These are phyloP conservation scores for Acridotheres tristis DNA, from an alignment of 2,797 vertebrate species.

Conservation along the genomic window DNA sequence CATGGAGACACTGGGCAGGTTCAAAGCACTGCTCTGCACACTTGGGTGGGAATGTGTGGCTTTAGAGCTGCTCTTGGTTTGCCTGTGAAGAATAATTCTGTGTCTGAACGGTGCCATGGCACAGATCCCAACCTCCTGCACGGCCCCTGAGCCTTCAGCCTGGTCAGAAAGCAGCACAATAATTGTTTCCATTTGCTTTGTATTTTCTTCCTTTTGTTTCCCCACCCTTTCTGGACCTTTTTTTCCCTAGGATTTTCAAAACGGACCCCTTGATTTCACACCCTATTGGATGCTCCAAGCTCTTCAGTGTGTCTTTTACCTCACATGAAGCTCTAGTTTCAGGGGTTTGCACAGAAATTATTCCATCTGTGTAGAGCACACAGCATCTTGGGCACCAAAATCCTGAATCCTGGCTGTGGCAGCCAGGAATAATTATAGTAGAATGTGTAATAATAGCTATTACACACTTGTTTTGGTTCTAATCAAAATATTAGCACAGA, in stretches of 20 bases:
- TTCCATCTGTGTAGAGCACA: not conserved
- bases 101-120: not conserved
- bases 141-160: not conserved
- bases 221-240: not conserved
- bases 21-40: not conserved
- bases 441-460: not conserved
- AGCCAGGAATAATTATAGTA: not conserved
- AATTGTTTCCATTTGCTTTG: not conserved
- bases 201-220: not conserved
- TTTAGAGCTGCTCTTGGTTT: not conserved
- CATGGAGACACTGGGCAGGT: not conserved
- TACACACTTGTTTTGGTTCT: not conserved
- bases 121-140: not conserved
- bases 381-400: not conserved
- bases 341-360: not conserved
- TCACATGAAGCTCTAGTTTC: not conserved
- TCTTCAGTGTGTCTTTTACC: not conserved
- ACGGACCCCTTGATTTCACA: fast-evolving
- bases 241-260: not conserved
- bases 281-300: fast-evolving
- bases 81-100: not conserved
- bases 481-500: not conserved
- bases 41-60: not conserved
- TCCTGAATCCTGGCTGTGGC: not conserved
- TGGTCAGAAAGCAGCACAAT: not conserved